Base-by-base conservation (phyloP, 2,888 invertebrate genomes). In the Amiota mariae region DNA sequence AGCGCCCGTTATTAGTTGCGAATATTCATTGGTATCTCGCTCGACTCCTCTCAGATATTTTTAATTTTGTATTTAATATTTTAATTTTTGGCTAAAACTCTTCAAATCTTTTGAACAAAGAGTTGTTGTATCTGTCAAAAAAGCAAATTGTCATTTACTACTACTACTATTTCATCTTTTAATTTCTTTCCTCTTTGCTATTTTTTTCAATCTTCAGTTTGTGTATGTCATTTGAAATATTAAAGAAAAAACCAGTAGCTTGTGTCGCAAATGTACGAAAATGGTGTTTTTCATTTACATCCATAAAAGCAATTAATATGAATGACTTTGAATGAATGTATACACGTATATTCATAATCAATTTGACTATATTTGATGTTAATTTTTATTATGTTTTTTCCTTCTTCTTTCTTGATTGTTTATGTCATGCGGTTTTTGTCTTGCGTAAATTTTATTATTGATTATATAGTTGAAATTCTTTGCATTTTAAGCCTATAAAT, bases 111-210 rank as follows among this genome's bases (percentile, higher is more conserved):
- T 18, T 20, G 10, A 59, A 59, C 59, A 59, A 59, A 59, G 20
- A 24, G 24, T 20, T 20, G 3, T 59, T 59, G 59, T 24, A 59
- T 59, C 20, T 59, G 20, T 59, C 59, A 59, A 59, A 59, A 54
- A 59, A 15, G n/a, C 15, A 1, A 20, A n/a, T 18, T 59, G 59
- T 59, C 8, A 12, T 12, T 59, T 15, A 12, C 10, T 36, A 36
- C 6, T 36, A 6, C 36, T 15, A 12, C 10, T 36, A 36, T 36
- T 36, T 36, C 36, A 36, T 36, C 36, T 36, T 6, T 6, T 36
- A 36, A 4, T 36, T 36, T 36, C 8, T 6, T 36, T 36, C 36
- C 36, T 36, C 36, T 59, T 24, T 10, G 11, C 4, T 59, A 8
- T 20, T 18, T 59, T 59, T 18, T 20, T 59, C 4, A 20, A 51